Percentiles rank a stretch among this genome's conserved stretches.
Evolutionary conservation across 2,797 vertebrate genomes (phyloP).

Genomic region (Anniella stebbinsi): DNA sequence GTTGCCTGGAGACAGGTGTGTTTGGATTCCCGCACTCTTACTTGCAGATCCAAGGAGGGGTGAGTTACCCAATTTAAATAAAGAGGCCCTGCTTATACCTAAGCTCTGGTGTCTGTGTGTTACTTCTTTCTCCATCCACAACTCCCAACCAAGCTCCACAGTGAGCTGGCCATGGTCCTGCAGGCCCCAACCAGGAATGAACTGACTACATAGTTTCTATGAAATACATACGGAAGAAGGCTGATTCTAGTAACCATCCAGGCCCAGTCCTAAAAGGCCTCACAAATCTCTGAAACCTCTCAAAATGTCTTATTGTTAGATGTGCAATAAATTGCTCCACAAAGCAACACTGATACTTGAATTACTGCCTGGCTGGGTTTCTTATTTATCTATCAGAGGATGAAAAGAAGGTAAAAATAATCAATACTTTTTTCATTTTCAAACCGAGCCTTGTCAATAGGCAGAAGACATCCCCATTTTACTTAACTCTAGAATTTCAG

Average conservation of each 20-base stretch:
- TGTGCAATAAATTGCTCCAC: slow-evolving; percentile 35
- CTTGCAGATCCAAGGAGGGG: too few species aligned
- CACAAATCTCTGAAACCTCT: neutral
- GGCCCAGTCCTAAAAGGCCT: neutral
- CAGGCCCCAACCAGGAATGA: too few species aligned
- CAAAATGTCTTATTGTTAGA: neutral
- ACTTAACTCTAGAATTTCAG: neutral
- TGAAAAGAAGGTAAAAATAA: slow-evolving; percentile 37
- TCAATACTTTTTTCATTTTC: slow-evolving; percentile 43
- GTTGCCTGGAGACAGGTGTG: too few species aligned
- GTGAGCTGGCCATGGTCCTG: neutral
- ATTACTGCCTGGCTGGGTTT: slow-evolving; percentile 25
- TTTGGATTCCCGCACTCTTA: too few species aligned
- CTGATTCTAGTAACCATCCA: neutral
- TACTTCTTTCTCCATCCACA: too few species aligned
- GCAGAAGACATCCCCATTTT: neutral
- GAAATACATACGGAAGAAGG: neutral
- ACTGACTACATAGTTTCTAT: neutral
- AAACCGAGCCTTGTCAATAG: slow-evolving; percentile 14
- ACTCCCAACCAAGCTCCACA: neutral
- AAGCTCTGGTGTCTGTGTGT: too few species aligned
- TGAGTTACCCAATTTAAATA: too few species aligned
- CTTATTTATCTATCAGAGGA: slow-evolving; percentile 39
- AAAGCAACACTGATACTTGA: slow-evolving; percentile 22
- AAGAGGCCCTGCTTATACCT: too few species aligned